Conservation (phyloP, 2,888 invertebrate genomes). For the Syrphus vitripennis region DNA sequence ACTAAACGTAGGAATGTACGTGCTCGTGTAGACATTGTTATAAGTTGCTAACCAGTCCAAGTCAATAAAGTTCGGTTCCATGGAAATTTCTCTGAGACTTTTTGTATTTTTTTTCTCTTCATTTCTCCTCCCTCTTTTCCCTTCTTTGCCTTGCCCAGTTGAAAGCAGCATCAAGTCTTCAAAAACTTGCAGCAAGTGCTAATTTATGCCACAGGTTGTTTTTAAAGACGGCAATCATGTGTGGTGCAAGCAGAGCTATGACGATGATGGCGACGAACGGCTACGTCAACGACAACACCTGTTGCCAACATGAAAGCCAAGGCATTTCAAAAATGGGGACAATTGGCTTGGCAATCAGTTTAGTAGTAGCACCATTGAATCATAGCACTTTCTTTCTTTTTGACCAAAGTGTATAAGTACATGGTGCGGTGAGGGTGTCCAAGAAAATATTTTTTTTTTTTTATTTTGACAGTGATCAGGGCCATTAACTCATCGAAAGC, state of each 20-base stretch:
- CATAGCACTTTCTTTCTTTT: conserved; percentile 67
- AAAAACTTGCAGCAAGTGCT: conserved; percentile 39
- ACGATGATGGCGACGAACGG: neutral
- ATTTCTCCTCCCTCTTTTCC: conserved; percentile 18
- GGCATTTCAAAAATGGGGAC: conserved; percentile 50
- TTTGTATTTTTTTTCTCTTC: conserved; percentile 36
- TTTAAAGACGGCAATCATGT: conserved; percentile 16
- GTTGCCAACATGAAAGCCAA: conserved; percentile 36
- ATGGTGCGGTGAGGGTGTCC: conserved; percentile 28
- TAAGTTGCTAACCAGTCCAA: conserved; percentile 49
- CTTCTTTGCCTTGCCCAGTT: neutral
- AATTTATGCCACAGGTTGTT: conserved; percentile 65
- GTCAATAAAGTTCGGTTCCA: conserved; percentile 22
- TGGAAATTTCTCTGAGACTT: conserved; percentile 48
- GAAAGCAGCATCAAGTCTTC: neutral
- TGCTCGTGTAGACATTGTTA: neutral
- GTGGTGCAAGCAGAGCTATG: neutral
- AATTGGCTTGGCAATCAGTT: conserved; percentile 31
- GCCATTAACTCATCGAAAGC: conserved; percentile 50
- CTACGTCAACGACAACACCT: conserved; percentile 32
- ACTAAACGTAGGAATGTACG: neutral
- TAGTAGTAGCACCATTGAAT: conserved; percentile 45
- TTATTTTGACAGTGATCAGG: conserved; percentile 20
- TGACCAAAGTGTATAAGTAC: neutral
- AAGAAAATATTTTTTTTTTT: neutral